A percentile compares a stretch with the other conserved stretches of the same genome.
phyloP scores from a whole-genome alignment of 1,140 invertebrate genomes.

The Mamestra configurata region DNA sequence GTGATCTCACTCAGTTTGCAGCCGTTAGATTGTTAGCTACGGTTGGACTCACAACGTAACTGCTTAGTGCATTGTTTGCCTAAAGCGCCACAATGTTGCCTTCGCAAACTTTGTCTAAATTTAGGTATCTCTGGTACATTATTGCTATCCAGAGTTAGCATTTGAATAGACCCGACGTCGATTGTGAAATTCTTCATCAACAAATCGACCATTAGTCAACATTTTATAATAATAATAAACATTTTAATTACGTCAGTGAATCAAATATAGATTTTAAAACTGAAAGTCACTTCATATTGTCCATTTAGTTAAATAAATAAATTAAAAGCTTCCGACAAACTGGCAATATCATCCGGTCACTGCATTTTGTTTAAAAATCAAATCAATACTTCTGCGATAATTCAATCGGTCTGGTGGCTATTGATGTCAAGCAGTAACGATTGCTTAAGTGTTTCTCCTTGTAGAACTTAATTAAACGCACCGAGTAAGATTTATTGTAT shows the following conservation, averaged over 20 bases:
- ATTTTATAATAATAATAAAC: not conserved
- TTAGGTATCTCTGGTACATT: not conserved
- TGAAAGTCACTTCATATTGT: constrained; percentile 29
- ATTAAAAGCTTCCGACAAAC: not conserved
- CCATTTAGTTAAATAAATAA: constrained; percentile 22
- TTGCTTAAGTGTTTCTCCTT: constrained; percentile 13
- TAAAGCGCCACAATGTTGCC: constrained; percentile 9
- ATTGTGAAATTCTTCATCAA: not conserved
- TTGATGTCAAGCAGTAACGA: constrained; percentile 12
- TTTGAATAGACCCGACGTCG: not conserved
- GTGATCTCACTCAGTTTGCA: not conserved
- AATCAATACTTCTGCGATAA: constrained; percentile 27
- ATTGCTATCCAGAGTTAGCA: constrained; percentile 8
- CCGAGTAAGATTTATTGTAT: not conserved
- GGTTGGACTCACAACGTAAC: constrained; percentile 26
- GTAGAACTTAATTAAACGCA: not conserved
- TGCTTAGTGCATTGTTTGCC: constrained; percentile 4
- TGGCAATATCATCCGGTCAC: constrained; percentile 1
- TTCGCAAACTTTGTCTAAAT: constrained; percentile 18
- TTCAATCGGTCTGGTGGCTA: constrained; percentile 15
- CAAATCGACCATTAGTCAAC: not conserved
- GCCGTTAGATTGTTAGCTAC: constrained; percentile 25
- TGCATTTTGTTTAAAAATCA: constrained; percentile 16
- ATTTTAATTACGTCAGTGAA: not conserved
- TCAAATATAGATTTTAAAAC: constrained; percentile 16